Evolutionary conservation across 2,888 invertebrate species (phyloP).

Genomic region (Harpalus rubripes): DNA sequence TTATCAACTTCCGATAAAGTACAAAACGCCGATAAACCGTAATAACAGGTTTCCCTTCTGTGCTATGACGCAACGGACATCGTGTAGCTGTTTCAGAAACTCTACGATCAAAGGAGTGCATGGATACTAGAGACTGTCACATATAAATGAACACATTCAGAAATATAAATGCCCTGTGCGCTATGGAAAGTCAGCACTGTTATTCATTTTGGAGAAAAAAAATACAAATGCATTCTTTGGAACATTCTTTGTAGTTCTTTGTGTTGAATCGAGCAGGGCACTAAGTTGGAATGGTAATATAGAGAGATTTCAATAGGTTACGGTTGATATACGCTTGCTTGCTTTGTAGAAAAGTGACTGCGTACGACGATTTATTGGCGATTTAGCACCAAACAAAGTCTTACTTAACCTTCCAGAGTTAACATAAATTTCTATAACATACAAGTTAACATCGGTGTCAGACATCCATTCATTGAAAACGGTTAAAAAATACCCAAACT

Average conservation of each 20-base stretch:
- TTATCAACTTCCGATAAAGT: conserved; percentile 46
- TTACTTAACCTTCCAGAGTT: no score
- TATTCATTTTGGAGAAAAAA: conserved; percentile 19
- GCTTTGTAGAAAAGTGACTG: background rate
- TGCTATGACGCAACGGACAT: conserved; percentile 8
- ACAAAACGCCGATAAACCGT: conserved; percentile 46
- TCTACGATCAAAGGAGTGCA: background rate
- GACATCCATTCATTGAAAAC: no score
- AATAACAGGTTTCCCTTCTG: conserved; percentile 19
- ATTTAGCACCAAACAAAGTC: background rate
- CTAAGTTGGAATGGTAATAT: background rate
- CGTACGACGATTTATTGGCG: background rate
- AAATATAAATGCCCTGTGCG: conserved; percentile 16
- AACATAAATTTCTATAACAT: no score
- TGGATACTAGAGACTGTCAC: background rate
- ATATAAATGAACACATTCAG: conserved; percentile 36
- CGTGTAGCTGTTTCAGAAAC: conserved; percentile 23
- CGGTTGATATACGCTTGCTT: background rate
- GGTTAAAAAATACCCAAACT: no score
- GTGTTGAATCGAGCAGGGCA: background rate
- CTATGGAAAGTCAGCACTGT: conserved; percentile 30
- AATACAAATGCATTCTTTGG: conserved; percentile 14
- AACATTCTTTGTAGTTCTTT: conserved; percentile 24
- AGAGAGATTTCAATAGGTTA: background rate
- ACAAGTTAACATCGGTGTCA: no score